These are phyloP conservation scores for Hemicordylus capensis DNA, from an alignment of 2,113 vertebrate species.

Conservation along the genomic window DNA sequence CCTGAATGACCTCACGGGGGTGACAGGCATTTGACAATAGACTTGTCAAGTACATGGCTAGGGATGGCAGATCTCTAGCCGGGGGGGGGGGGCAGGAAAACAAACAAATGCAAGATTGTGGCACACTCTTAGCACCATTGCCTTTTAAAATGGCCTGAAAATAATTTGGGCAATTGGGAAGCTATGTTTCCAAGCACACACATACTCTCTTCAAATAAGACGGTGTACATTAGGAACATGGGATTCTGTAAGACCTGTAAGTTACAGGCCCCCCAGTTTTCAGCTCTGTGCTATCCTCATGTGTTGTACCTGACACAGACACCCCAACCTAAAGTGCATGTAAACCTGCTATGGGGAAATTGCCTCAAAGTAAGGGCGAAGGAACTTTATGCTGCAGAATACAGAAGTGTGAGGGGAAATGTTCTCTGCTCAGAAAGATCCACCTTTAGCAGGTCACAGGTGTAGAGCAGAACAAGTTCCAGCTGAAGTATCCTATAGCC, in stretches of 20 bases:
- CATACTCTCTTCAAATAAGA: no score
- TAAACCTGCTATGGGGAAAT: background rate
- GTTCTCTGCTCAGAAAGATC: background rate
- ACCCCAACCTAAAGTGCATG: background rate
- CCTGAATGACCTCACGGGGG: no score
- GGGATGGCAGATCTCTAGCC: background rate
- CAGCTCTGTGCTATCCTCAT: background rate
- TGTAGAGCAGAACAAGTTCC: background rate
- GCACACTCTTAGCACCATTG: background rate
- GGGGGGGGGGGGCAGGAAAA: background rate
- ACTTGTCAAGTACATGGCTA: background rate
- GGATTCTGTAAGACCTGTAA: no score
- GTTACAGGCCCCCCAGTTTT: background rate
- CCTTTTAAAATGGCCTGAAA: background rate
- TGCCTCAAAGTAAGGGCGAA: background rate
- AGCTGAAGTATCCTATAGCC: background rate
- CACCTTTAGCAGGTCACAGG: background rate
- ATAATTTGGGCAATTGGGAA: background rate
- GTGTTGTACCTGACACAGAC: background rate
- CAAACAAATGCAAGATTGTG: background rate
- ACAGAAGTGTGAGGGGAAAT: background rate
- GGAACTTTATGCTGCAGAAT: no score
- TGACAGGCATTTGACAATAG: background rate
- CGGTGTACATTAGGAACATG: no score
- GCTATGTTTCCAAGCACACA: background rate